Base-by-base conservation (phyloP, 2,888 invertebrate genomes). In the Sesamia inferens region DNA sequence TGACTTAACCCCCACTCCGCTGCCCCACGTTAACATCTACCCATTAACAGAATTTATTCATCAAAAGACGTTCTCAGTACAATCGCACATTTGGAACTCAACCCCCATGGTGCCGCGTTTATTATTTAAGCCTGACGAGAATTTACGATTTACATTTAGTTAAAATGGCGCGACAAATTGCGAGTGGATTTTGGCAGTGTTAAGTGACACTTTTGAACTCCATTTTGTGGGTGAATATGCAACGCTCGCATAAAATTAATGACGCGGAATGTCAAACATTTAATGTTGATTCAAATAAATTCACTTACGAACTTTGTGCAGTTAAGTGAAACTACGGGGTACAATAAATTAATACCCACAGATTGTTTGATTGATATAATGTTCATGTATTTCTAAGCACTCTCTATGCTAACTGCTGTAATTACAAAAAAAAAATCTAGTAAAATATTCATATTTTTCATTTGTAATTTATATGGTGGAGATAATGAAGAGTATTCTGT, bases 111-210 rank as follows among this genome's bases (percentile, higher is more conserved):
- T 70, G 8, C 62, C 72, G n/a, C 74, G 76, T 83, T 76, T 83
- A 84, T 81, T 83, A 83, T 85, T 83, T 73, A 89, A 71, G 54
- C 66, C 68, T 76, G 84, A 78, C 88, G 88, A 83, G 87, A 92
- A 91, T 92, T 90, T 89, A 89, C 87, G 90, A 89, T 90, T 89
- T 87, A 88, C 88, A 90, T 90, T 90, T 87, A 86, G 79, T 83
- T 3, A 81, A 83, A 88, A 88, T 85, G 85, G 83, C 82, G 65
- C 68, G 69, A 79, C 76, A 71, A 79, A 79, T 85, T 85, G 44
- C 59, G 51, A 62, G 68, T 83, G 79, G 39, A 83, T 83, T 85
- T 79, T 72, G 73, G 70, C 69, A 64, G 69, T 61, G 83, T 79
- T 66, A 68, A 74, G 75, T 81, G 80, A 75, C 66, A 79, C 58